A percentile compares a stretch with the other conserved stretches of the same genome.
These are phyloP conservation scores for Thereva nobilitata DNA, from an alignment of 2,888 invertebrate genomes.

Conservation along the genomic window DNA sequence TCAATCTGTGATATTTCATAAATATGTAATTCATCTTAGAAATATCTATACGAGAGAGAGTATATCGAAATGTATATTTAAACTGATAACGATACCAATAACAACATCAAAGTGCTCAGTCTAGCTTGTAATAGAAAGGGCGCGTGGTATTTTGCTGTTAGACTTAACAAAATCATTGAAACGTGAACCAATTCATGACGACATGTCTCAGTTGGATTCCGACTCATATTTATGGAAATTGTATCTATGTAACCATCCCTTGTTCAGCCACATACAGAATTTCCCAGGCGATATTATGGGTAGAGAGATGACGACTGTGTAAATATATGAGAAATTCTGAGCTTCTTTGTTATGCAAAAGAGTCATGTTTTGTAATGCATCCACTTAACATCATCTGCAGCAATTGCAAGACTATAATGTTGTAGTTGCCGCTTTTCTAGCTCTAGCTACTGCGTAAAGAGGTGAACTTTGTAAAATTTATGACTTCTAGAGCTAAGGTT, in stretches of 20 bases:
- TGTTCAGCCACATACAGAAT: constrained; percentile 3
- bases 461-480: too few relatives aligned
- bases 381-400: constrained; percentile 1
- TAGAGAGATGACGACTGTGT: neutral
- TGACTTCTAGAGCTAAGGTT: too few relatives aligned
- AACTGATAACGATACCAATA: too few relatives aligned
- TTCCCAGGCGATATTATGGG: neutral
- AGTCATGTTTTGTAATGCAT: constrained; percentile 14
- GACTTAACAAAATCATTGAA: constrained; percentile 14
- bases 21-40: too few relatives aligned
- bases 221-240: constrained; percentile 27
- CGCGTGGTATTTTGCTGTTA: neutral
- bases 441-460: too few relatives aligned
- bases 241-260: neutral
- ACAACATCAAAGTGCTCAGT: too few relatives aligned
- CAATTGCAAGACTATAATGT: too few relatives aligned
- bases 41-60: too few relatives aligned
- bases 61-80: too few relatives aligned
- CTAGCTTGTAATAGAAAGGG: too few relatives aligned
- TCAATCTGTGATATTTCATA: too few relatives aligned
- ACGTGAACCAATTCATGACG: constrained; percentile 16
- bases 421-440: too few relatives aligned
- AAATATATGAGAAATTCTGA: neutral
- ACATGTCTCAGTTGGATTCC: constrained; percentile 19
- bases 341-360: constrained; percentile 29